Percentiles rank a stretch among this genome's conserved stretches.
Evolutionary conservation across 2,797 vertebrate genomes (phyloP).

Genomic region (Eidolon dupreanum): DNA sequence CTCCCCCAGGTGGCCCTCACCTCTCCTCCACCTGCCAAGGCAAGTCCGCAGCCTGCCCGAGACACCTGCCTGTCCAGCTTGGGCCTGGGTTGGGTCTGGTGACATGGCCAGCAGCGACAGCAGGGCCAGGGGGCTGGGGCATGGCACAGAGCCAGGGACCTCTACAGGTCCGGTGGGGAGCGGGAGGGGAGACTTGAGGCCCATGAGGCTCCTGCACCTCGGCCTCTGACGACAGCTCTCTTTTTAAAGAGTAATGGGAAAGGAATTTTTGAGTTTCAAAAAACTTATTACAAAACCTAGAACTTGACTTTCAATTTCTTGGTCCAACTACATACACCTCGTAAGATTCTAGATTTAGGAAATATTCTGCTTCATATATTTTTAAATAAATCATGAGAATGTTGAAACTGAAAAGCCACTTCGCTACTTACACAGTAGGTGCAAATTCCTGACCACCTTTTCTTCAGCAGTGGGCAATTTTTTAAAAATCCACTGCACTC

Average conservation of each 20-base stretch:
- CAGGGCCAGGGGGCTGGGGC: background rate
- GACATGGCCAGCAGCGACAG: too few relatives aligned
- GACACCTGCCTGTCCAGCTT: background rate
- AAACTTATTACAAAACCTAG: background rate
- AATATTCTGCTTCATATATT: background rate
- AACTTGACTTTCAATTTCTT: background rate
- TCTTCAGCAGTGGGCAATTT: background rate
- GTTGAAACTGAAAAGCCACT: background rate
- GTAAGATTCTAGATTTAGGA: background rate
- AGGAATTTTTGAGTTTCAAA: background rate
- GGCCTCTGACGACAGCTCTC: background rate
- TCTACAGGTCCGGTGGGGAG: background rate
- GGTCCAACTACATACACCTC: background rate
- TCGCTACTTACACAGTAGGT: accelerated
- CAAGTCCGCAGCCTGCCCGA: background rate
- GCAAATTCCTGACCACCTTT: too few relatives aligned
- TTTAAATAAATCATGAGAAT: background rate
- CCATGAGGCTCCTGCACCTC: background rate
- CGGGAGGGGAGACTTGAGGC: too few relatives aligned
- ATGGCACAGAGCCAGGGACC: background rate
- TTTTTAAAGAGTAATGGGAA: background rate
- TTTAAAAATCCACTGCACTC: background rate
- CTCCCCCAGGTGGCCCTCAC: accelerated
- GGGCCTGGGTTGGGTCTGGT: background rate
- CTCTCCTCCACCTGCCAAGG: background rate